Base-by-base conservation (phyloP, 2,113 vertebrate genomes). In the Callorhinus ursinus region DNA sequence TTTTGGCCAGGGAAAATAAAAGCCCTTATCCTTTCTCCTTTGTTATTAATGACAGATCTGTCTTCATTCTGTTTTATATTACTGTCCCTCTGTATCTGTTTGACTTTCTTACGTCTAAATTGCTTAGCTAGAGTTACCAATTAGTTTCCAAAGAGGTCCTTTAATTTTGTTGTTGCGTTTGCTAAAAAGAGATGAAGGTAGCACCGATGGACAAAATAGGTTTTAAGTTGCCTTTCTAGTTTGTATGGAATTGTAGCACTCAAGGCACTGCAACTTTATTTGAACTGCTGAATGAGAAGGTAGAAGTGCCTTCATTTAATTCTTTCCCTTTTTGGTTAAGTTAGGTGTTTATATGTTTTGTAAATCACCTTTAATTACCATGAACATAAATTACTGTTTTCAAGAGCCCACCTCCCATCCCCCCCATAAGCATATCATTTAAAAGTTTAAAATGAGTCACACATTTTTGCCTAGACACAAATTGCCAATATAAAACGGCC, bases 401-500 rank as follows among this genome's bases (percentile, higher is more conserved):
- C 95, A 90, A 94, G 82, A 95, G 9, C 28, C 81, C 79, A 79
- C 65, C 59, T 88, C n/a, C 24, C 33, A 67, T 74, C 6, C 24
- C 36, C 51, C 49, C 65, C 22, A 55, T 89, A 96, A 97, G 90
- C 49, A 90, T 1, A 4, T 91, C 81, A 89, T 96, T 96, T 97
- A 82, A 96, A 96, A 94, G 72, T 97, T 97, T 97, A 96, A 98
- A 98, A 98, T 98, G 96, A 98, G n/a, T 98, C 95, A 95, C 96
- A 96, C 95, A 96, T 97, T 98, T 97, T 97, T 96, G 84, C 96
- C 74, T 91, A 92, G 85, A 94, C 94, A 97, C 97, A 98, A 96
- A 98, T 97, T 97, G 90, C 82, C 88, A 97, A 95, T 97, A 98
- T 97, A 97, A 98, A 96, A 83, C 69, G 74, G 95, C 95, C 96